Evolutionary conservation across 1,140 invertebrate species (phyloP).

Genomic region (Brachystomella parvula): DNA sequence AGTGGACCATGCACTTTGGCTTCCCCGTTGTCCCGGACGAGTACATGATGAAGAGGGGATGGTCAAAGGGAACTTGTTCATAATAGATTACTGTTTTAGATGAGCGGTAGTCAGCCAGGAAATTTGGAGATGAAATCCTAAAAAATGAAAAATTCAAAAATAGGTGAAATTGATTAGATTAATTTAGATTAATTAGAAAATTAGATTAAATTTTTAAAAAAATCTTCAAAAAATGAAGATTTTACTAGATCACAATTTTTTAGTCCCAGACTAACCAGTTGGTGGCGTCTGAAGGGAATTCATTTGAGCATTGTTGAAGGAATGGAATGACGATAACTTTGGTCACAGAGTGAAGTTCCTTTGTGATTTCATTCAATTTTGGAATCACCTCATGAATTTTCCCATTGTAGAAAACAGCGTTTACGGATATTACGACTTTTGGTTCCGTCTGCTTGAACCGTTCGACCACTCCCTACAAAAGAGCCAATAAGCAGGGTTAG

Average conservation of each 20-base stretch:
- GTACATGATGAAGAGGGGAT: conserved; percentile 57
- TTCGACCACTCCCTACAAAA: conserved; percentile 46
- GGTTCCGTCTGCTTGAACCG: conserved; percentile 49
- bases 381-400: conserved; percentile 49
- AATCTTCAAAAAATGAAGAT: too few relatives aligned
- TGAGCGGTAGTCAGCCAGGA: conserved; percentile 15
- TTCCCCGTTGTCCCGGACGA: conserved; percentile 55
- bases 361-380: conserved; percentile 48
- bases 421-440: conserved; percentile 49
- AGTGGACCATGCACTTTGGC: conserved; percentile 57
- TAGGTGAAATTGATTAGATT: background rate
- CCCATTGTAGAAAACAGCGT: conserved; percentile 52
- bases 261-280: conserved; percentile 26
- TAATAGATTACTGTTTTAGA: conserved; percentile 39
- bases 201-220: too few relatives aligned
- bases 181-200: too few relatives aligned
- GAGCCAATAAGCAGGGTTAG: too few relatives aligned
- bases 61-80: conserved; percentile 53
- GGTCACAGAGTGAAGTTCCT: conserved; percentile 45
- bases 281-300: background rate
- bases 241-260: too few relatives aligned
- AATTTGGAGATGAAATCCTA: conserved; percentile 27
- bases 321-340: conserved; percentile 49
- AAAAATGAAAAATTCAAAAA: background rate
- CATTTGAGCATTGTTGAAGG: conserved; percentile 26